Base-by-base conservation (phyloP, 2,797 vertebrate species). In the Malacoraja senta region DNA sequence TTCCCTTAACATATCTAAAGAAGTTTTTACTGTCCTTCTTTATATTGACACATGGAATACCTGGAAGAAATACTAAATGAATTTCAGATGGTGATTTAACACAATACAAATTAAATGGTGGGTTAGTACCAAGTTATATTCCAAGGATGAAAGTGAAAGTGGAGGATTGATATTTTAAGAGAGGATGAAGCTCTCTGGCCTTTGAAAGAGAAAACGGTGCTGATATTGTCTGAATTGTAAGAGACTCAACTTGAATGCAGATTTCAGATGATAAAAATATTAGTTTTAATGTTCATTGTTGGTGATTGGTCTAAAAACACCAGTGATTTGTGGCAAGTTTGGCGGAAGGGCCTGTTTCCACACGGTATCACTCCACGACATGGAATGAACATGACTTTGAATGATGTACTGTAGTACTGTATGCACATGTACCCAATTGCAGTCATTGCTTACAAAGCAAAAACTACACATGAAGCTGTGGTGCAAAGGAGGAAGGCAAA, bases 21-120 rank as follows among this genome's bases (percentile, higher is more conserved):
- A n/a, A n/a, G n/a, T n/a, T n/a, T n/a, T n/a, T n/a, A n/a, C n/a
- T n/a, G n/a, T n/a, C n/a, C n/a, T n/a, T n/a, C n/a, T n/a, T n/a
- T n/a, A n/a, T n/a, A n/a, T n/a, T n/a, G 29, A 65, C 32, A 65
- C 35, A 88, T 19, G n/a, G 84, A 86, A 86, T 86, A 86, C 29
- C 29, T 65, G 17, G 13, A 63, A 32, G 61, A 65, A 86, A 65
- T 88, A 13, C n/a, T 19, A 65, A 88, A 88, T 88, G 61, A n/a
- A 32, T 88, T 88, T 88, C 13, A 9, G 84, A 26, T 88, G 61
- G 81, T n/a, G n/a, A 63, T 86, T 86, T 63, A 86, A 29, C 29
- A 86, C 83, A 63, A 86, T 86, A 26, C 65, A 29, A 88, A 63
- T 88, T 65, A 88, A 88, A 32, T n/a, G 32, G 63, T 65, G 19